Base-by-base conservation (phyloP, 1,140 invertebrate species). In the Mizuhopecten yessoensis region DNA sequence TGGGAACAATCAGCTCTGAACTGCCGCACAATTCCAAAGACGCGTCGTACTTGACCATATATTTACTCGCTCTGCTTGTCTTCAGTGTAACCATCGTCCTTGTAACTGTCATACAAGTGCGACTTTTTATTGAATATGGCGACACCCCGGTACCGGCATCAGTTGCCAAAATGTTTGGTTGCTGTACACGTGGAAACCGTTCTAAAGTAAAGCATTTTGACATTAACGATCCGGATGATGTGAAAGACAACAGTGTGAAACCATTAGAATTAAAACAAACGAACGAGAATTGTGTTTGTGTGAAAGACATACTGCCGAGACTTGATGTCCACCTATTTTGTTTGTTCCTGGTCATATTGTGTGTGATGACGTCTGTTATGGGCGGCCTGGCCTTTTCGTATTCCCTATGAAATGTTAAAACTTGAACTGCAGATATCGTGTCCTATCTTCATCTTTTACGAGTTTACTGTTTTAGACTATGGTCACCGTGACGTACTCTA, bases 1-100 rank as follows among this genome's bases (percentile, higher is more conserved):
- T 94, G 13, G 93, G 91, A 11, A 91, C 92, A 34, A 89, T 94
- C 20, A 90, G 89, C 33, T 57, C 89, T 5, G 34, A 90, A 20
- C 88, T 94, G 17, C 94, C 93, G 11, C 88, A 90, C 13, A 92
- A 88, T 9, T 94, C 94, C 9, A 89, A 92, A 2, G 86, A 89
- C 3, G 87, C 91, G 17, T 93, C 94, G 0, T 88, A 88, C 33
- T 36, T 94, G 11, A 75, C 87, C 33, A 88, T 92, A 0, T 94
- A 93, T 86, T 13, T 93, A 0, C 88, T 92, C 36, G 23, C 87
- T 0, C 34, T 90, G 5, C 39, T 92, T 1, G 39, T 86, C 9
- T 75, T 88, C 20, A 90, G 91, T 29, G 88, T 89, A 0, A 23
- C 90, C 3, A 88, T 86, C 13, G 86, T 92, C 9, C 11, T 39